Percentiles rank a stretch among this genome's conserved stretches.
Conservation (phyloP, 2,888 invertebrate genomes). For the Polyommatus icarus region DNA sequence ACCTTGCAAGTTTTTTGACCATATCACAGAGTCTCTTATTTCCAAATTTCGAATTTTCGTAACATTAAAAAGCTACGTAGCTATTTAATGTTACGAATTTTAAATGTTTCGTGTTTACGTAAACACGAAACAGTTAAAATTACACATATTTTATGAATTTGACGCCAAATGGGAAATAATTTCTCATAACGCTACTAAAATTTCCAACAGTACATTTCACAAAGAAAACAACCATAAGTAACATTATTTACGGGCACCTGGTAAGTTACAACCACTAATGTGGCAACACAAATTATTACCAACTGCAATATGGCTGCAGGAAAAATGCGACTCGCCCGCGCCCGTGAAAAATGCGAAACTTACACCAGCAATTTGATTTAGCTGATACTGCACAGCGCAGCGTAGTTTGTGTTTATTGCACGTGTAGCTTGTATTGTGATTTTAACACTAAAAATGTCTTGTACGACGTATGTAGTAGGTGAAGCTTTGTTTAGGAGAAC, state of each 20-base stretch:
- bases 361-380: slow-evolving; percentile 30
- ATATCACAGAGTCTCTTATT: neutral
- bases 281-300: slow-evolving; percentile 53
- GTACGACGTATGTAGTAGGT: neutral
- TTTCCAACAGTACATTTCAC: slow-evolving; percentile 1
- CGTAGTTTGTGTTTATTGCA: slow-evolving; percentile 5
- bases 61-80: neutral
- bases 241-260: slow-evolving; percentile 55
- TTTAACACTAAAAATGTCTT: neutral
- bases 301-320: slow-evolving; percentile 39
- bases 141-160: neutral
- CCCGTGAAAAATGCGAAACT: slow-evolving; percentile 27
- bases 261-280: slow-evolving; percentile 58
- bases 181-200: slow-evolving; percentile 3
- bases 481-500: neutral
- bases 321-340: slow-evolving; percentile 40
- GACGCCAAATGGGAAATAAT: slow-evolving; percentile 11
- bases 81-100: too few species aligned
- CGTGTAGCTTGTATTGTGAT: neutral
- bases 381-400: slow-evolving; percentile 18
- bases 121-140: neutral
- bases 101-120: too few species aligned
- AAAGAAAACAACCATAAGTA: slow-evolving; percentile 30
- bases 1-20: too few species aligned
- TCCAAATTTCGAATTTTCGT: neutral